Base-by-base conservation (phyloP, 2,113 vertebrate genomes). In the Agelaius phoeniceus region DNA sequence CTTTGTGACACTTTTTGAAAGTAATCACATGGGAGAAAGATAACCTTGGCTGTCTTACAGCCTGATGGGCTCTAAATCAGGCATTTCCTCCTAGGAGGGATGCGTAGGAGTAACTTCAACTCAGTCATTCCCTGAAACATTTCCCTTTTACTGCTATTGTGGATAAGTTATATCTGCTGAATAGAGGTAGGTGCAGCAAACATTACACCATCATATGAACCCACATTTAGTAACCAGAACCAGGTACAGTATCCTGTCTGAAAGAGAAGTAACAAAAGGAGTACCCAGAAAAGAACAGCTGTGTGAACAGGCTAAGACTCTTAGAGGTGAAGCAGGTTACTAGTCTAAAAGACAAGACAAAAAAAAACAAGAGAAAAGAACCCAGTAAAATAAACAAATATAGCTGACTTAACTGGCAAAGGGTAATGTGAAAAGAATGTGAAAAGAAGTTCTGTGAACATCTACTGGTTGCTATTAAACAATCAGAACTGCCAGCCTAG, bases 91-190 rank as follows among this genome's bases (percentile, higher is more conserved):
- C 26, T 44, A 73, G 71, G 51, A 90, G 46, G 15, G 19, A 37
- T 37, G 48, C 0, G 14, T 78, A 63, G 77, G 87, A 61, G 66
- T 55, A 61, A 43, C 51, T 84, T 73, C 55, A 41, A 46, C 44
- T 79, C 37, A 37, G 37, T 37, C 62, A 7, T 76, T 83, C 90
- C n/a, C 78, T 69, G 62, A 49, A 91, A 69, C 46, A 26, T 43
- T 87, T 87, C 33, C 71, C 82, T 95, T 87, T 84, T 82, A 3
- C 54, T 90, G 80, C 67, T 83, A 43, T 62, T 69, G 68, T 6
- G 76, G 75, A 24, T 35, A 63, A 46, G 22, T 23, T 21, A n/a
- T 23, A 21, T 2, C 15, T 17, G 51, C 14, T 46, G 12, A 48
- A 41, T 7, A 72, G 66, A 59, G 41, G 28, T 69, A 41, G 54